Conservation (phyloP, 2,797 vertebrate genomes). For the Lepus townsendii region DNA sequence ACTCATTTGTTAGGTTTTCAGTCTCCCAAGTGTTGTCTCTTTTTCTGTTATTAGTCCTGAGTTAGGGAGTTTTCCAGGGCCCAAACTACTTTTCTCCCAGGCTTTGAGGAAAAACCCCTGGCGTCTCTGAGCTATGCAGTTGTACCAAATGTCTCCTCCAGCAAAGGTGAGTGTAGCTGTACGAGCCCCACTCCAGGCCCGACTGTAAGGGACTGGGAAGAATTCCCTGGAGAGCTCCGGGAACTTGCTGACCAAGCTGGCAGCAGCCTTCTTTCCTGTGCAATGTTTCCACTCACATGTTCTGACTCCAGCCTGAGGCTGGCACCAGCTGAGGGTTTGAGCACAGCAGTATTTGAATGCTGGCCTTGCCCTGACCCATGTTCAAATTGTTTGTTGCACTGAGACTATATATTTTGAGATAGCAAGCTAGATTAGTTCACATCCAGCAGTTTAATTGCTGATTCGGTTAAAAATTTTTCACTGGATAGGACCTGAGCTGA, state of each 20-base stretch:
- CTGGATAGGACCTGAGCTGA: constrained; percentile 29
- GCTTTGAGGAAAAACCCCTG: not conserved
- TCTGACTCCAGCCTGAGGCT: constrained; percentile 64
- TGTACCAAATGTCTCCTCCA: constrained; percentile 24
- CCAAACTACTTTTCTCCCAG: not conserved
- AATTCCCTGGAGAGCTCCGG: constrained; percentile 40
- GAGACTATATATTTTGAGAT: constrained; percentile 74
- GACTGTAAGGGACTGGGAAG: constrained; percentile 52
- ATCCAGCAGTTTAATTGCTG: constrained; percentile 68
- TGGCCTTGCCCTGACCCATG: constrained; percentile 73
- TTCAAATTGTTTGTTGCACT: constrained; percentile 75
- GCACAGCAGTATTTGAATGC: constrained; percentile 66
- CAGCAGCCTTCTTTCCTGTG: constrained; percentile 69
- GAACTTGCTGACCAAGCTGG: constrained; percentile 73
- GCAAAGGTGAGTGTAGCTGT: not conserved
- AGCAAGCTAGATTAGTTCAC: constrained; percentile 71
- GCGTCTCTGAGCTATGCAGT: not conserved
- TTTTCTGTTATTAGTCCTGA: not conserved
- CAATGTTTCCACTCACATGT: constrained; percentile 66
- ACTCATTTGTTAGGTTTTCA: constrained; percentile 32
- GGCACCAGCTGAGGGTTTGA: constrained; percentile 47
- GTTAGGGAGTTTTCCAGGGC: constrained; percentile 10
- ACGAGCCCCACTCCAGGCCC: not conserved
- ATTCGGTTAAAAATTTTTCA: constrained; percentile 67
- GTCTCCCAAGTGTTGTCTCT: not conserved